Evolutionary conservation across 2,888 invertebrate genomes (phyloP), one percentile per base, ranked within the genome.

Genomic region (Ormyrus thymus): DNA sequence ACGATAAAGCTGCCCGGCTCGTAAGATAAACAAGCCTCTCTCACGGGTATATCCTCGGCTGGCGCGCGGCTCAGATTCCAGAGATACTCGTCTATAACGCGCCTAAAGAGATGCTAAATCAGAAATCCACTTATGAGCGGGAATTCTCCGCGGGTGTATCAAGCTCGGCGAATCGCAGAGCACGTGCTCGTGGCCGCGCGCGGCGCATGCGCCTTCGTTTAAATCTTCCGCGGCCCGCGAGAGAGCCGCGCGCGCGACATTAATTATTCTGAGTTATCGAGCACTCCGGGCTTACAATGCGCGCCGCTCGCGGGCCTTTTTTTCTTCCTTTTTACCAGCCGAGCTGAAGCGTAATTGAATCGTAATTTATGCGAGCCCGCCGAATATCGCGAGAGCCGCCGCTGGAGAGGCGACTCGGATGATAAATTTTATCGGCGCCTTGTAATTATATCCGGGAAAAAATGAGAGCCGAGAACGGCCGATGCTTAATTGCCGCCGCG

Each of bases 111-210:
- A 68, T 68, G 68, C 48, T 69, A 62, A 69, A 68, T 75, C 53
- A 61, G 61, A 75, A 75, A 68, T 75, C 61, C 68, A 66, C 59
- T 59, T 53, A 66, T 65, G 66, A 55, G 45, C 13, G 43, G 65
- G 50, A 74, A 58, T 65, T 55, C 66, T 58, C 8, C 8, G 45
- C 13, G 43, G 50, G n/a, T 13, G 48, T 65, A 58, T 58, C 56
- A 65, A 64, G 15, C 5, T 45, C 53, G 53, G 29, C 51, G 53
- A 29, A 51, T 29, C 29, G 58, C 51, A 53, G 13, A 13, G 51
- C 51, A 53, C 51, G 29, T 15, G 11, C 29, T 15, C 10, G 29
- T 2, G 50, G 11, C 29, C 48, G 46, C 55, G 13, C 48, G 13
- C 10, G 10, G 50, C 8, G 55, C 29, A 46, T 48, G 29, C 48